A percentile compares a stretch with the other conserved stretches of the same genome.
phyloP scores from a whole-genome alignment of 2,797 vertebrate species.

The Pampus argenteus region DNA sequence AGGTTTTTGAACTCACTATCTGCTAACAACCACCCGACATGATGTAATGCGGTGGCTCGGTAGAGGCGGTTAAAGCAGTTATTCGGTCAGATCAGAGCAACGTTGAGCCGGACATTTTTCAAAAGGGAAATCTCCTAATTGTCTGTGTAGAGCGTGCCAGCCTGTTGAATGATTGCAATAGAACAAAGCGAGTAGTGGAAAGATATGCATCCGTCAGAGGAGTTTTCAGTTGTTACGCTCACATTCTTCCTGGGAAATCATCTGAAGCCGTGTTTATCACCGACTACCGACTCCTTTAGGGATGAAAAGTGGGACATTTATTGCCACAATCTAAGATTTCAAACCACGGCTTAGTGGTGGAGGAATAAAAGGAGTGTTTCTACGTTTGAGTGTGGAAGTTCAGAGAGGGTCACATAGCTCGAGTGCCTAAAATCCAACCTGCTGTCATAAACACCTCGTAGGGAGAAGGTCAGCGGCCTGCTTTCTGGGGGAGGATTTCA shows the following conservation, averaged over 20 bases:
- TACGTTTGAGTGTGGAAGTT: conserved; percentile 23
- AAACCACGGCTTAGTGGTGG: conserved; percentile 44
- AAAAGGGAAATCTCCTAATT: conserved; percentile 42
- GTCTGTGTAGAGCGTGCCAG: conserved; percentile 36
- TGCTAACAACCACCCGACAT: conserved; percentile 31
- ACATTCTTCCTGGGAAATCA: conserved; percentile 26
- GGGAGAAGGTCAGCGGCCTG: conserved; percentile 32
- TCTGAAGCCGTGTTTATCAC: conserved; percentile 46
- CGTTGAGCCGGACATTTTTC: conserved; percentile 22
- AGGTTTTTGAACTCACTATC: conserved; percentile 50
- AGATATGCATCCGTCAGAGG: conserved; percentile 20
- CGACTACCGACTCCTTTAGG: conserved; percentile 20
- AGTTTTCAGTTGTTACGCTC: conserved; percentile 33
- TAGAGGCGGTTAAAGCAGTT: conserved; percentile 3
- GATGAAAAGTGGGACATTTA: conserved; percentile 46
- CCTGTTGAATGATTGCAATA: conserved; percentile 14
- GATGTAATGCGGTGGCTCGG: conserved; percentile 34
- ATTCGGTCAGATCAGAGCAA: conserved; percentile 19
- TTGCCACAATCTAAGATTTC: conserved; percentile 67
- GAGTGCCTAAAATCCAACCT: conserved; percentile 61
- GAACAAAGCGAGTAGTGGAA: conserved; percentile 39
- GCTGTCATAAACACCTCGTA: conserved; percentile 67
- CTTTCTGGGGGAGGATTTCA: conserved; percentile 42
- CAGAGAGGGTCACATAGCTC: conserved; percentile 42
- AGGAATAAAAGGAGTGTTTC: conserved; percentile 44